Conservation (phyloP, 2,797 vertebrate species). For the Harpagifer antarcticus region DNA sequence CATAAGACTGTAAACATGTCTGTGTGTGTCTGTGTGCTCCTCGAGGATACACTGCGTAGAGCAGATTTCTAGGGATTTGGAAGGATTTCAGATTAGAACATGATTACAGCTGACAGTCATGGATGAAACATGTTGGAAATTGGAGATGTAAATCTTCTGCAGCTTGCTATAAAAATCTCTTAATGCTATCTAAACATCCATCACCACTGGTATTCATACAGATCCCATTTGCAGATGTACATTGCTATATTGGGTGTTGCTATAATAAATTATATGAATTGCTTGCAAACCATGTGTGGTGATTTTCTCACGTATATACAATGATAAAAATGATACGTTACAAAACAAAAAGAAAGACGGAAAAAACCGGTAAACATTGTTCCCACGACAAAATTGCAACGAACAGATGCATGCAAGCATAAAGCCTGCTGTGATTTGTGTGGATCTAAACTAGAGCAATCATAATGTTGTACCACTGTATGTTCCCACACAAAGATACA, state of each 20-base stretch:
- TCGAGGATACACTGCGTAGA: constrained; percentile 20
- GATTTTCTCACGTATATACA: too few relatives aligned
- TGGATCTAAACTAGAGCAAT: constrained; percentile 63
- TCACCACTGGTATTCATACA: background rate
- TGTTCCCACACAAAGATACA: constrained; percentile 29
- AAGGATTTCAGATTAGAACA: constrained; percentile 82
- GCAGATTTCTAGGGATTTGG: constrained; percentile 80
- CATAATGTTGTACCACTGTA: constrained; percentile 46
- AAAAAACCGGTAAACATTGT: background rate
- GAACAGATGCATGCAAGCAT: background rate
- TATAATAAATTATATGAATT: background rate
- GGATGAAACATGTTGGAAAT: constrained; percentile 59
- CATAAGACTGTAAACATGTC: background rate
- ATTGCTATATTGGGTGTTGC: background rate
- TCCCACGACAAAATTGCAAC: background rate
- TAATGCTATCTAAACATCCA: constrained; percentile 23
- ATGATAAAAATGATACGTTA: too few relatives aligned
- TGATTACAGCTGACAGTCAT: constrained; percentile 70
- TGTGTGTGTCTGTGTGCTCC: constrained; percentile 10
- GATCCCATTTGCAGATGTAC: background rate
- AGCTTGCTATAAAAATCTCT: constrained; percentile 35
- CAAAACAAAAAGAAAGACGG: too few relatives aligned
- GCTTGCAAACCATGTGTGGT: background rate
- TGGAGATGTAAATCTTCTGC: constrained; percentile 61
- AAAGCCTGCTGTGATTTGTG: constrained; percentile 8